Base-by-base conservation (phyloP, 2,797 vertebrate species). In the Dallia pectoralis region DNA sequence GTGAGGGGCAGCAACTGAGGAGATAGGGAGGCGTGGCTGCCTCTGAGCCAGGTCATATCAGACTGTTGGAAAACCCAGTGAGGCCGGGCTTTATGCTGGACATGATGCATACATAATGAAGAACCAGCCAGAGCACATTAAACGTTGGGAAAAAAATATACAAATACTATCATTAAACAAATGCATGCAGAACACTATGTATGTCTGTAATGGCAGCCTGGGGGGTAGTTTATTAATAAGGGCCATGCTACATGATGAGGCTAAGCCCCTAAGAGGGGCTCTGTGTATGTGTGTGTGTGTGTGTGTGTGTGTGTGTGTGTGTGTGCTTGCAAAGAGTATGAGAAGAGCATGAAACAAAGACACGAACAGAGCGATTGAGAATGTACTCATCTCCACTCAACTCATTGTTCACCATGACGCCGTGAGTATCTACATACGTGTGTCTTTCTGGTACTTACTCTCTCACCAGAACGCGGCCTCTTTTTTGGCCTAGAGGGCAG, bases 401-500 rank as follows among this genome's bases (percentile, higher is more conserved):
- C 48, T 51, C 48, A 51, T 51, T 6, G 19, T 51, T 19, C 18
- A 15, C 16, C 15, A 18, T 18, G 48, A 19, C 7, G 19, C 15
- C 16, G 63, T 15, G 61, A 63, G 18, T 19, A 51, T 51, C 48
- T 51, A 51, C 48, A 51, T 6, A 1, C 7, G 48, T 19, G n/a
- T 4, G 19, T n/a, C 33, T n/a, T 4, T 8, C 32, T 14, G 9
- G 56, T 19, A 88, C 91, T 91, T 88, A 97, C 96, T 91, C 96
- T 91, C 87, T 97, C 96, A 91, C 95, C 95, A 86, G 96, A 97
- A 77, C 96, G 94, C 72, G 96, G 95, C 91, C 96, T 96, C 90
- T 97, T 97, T 93, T 96, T 97, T 89, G 96, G 95, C 89, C 96
- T 92, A 69, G 95, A 95, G 77, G 95, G 95, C 89, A 96, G 89